phyloP scores from a whole-genome alignment of 2,888 invertebrate genomes.

The Acrobasis consociella region DNA sequence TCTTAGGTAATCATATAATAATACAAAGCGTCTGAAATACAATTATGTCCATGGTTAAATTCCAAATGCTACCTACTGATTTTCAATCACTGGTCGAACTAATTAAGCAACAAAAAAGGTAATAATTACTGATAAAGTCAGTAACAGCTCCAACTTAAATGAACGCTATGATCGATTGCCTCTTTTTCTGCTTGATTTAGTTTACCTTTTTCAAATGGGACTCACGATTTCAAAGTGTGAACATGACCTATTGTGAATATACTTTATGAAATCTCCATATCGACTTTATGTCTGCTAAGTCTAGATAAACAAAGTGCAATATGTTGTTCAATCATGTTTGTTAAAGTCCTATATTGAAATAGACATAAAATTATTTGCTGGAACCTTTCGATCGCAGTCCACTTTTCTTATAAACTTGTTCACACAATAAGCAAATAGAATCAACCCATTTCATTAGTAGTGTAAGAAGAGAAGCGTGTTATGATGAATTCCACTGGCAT shows the following conservation, averaged over 20 bases:
- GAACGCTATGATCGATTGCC: background rate
- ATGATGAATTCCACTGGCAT: conserved; percentile 33
- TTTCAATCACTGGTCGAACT: background rate
- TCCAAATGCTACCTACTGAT: background rate
- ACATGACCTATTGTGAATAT: background rate
- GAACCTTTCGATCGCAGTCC: no score
- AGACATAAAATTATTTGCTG: no score
- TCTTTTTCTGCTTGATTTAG: background rate
- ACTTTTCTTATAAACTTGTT: no score
- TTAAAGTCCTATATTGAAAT: no score
- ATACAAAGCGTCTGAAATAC: no score
- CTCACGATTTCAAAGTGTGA: background rate
- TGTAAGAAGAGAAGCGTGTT: conserved; percentile 8
- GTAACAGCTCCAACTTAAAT: background rate
- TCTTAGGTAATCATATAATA: no score
- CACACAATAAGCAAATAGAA: background rate
- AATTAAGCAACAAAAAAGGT: conserved; percentile 1
- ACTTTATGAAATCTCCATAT: background rate
- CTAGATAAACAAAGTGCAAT: no score
- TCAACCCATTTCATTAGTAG: background rate
- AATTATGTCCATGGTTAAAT: no score
- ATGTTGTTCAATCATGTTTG: no score
- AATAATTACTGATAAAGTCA: background rate
- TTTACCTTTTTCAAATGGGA: background rate
- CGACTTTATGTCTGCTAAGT: no score